Evolutionary conservation across 2,888 invertebrate genomes (phyloP).

Genomic region (Acanthosoma haemorrhoidale): DNA sequence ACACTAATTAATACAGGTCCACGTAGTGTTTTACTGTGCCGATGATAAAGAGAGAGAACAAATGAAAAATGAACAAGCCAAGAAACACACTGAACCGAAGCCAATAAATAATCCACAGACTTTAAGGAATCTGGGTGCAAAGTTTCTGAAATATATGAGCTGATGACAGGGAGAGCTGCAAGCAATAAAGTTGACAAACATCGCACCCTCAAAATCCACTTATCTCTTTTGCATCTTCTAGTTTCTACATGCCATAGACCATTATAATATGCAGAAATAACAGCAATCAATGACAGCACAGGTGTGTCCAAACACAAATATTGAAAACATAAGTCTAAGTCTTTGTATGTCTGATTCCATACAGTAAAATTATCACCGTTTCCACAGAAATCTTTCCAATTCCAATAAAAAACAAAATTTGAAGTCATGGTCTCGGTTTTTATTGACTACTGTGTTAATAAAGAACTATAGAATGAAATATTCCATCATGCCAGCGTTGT

Average conservation of each 20-base stretch:
- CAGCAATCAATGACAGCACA: constrained; percentile 63
- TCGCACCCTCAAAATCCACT: constrained; percentile 60
- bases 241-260: constrained; percentile 62
- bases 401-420: constrained; percentile 50
- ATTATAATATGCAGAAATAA: constrained; percentile 73
- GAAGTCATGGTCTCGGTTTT: constrained; percentile 15
- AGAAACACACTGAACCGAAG: constrained; percentile 64
- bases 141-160: constrained; percentile 49
- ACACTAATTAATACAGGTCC: constrained; percentile 67
- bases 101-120: constrained; percentile 65
- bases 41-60: constrained; percentile 59
- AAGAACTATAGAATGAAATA: neutral
- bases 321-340: constrained; percentile 81
- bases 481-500: too few species aligned
- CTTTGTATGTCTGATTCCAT: constrained; percentile 63
- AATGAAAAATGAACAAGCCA: constrained; percentile 81
- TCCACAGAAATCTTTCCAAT: constrained; percentile 72
- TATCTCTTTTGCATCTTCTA: constrained; percentile 58
- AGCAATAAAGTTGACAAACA: constrained; percentile 59
- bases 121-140: constrained; percentile 43
- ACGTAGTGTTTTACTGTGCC: constrained; percentile 59
- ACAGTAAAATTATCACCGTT: constrained; percentile 60
- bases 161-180: constrained; percentile 56
- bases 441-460: too few species aligned
- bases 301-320: constrained; percentile 76